Conservation (phyloP, 2,888 invertebrate genomes). For the Coenonympha glycerion region DNA sequence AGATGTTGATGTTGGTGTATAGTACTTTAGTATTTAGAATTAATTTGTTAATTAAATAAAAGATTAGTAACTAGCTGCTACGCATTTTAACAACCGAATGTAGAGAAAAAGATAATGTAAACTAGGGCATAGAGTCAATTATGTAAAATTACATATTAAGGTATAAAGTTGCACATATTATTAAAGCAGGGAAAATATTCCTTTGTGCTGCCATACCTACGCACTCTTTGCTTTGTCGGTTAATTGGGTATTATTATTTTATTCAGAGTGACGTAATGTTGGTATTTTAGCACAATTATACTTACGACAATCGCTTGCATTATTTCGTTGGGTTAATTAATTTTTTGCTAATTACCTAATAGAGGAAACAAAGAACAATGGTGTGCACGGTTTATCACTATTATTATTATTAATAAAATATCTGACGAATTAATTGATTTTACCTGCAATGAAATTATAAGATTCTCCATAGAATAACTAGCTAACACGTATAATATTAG, state of each 20-base stretch:
- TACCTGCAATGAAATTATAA: no score
- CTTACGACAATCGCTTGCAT: background rate
- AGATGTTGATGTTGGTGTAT: no score
- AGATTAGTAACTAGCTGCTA: no score
- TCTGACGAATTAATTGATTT: background rate
- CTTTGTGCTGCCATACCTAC: constrained; percentile 7
- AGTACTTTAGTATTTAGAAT: no score
- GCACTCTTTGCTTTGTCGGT: constrained; percentile 1
- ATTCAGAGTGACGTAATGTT: background rate
- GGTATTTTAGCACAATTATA: constrained; percentile 1
- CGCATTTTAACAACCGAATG: no score
- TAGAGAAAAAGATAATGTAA: no score
- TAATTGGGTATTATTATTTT: constrained; percentile 5
- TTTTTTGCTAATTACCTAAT: background rate
- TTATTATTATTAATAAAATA: background rate
- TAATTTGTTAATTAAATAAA: no score
- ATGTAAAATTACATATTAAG: background rate
- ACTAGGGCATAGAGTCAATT: background rate
- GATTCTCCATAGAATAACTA: no score
- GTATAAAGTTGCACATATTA: background rate
- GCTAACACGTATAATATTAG: no score
- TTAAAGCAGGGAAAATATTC: background rate
- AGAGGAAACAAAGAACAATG: constrained; percentile 2
- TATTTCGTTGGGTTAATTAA: background rate
- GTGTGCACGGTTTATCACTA: background rate